Base-by-base conservation (phyloP, 2,888 invertebrate genomes). In the Lasioglossum vierecki region DNA sequence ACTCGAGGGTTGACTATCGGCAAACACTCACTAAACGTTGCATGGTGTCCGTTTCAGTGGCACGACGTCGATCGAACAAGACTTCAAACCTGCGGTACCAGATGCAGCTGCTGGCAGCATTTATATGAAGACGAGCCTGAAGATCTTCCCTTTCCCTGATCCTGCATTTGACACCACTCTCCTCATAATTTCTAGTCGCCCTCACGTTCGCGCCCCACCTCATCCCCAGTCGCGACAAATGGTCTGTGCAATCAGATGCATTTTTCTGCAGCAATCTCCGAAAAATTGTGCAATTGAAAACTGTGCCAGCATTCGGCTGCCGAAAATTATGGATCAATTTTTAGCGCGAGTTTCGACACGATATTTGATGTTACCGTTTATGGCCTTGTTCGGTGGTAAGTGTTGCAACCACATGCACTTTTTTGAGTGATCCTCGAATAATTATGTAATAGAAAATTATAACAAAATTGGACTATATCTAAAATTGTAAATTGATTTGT, bases 21-120 rank as follows among this genome's bases (percentile, higher is more conserved):
- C 53, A 26, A 88, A 88, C 93, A 94, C 94, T 94, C 94, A 94
- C 94, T 94, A 93, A 83, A 90, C 91, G 92, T 91, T 93, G 93
- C 94, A 94, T 94, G 89, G 76, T 88, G 92, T 88, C 81, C 83
- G 81, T 76, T 88, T 86, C 84, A 85, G 76, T 88, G 83, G 89
- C 76, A 87, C 85, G 86, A 76, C 84, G 92, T 91, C 89, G 92
- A 91, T 92, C 92, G 90, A 92, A 92, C 92, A 83, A 92, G 93
- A 92, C 92, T 63, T 63, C 89, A 93, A 92, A 94, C 93, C 93
- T 93, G 93, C 91, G 91, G 90, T 89, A 83, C 90, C 89, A 88
- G 90, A 91, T 87, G 89, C 89, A 91, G 90, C 85, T 87, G 89
- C 88, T 89, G 87, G 86, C 92, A 87, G 91, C 92, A 94, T 94